These are phyloP conservation scores for Papilio glaucus DNA, from an alignment of 1,140 invertebrate genomes.

Conservation along the genomic window DNA sequence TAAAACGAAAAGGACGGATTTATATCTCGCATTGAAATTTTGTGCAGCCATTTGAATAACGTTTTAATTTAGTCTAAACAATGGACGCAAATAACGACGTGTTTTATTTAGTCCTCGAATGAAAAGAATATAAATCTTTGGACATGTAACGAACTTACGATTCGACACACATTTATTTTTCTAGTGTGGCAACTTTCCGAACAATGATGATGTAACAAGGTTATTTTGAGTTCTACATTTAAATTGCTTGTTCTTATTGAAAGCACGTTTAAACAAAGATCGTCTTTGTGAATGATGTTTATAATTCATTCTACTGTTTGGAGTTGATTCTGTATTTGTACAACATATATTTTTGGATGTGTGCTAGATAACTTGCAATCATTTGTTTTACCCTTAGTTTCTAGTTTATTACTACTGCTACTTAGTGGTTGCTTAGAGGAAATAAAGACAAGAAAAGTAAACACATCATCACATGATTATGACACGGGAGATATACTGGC, in stretches of 20 bases:
- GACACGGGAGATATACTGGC: no score
- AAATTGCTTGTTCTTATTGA: conserved; percentile 49
- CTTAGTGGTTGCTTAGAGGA: no score
- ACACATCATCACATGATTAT: no score
- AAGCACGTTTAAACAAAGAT: no score
- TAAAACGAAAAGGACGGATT: conserved; percentile 50
- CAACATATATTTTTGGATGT: no score
- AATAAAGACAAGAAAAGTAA: no score
- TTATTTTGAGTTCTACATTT: conserved; percentile 68
- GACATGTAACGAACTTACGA: conserved; percentile 48
- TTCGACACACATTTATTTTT: conserved; percentile 51
- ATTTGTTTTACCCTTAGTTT: no score
- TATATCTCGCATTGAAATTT: conserved; percentile 43
- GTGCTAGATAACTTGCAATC: no score
- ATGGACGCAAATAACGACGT: conserved; percentile 53
- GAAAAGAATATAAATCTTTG: conserved; percentile 49
- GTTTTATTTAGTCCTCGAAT: conserved; percentile 42
- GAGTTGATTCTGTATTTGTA: no score
- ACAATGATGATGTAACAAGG: conserved; percentile 44
- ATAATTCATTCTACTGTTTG: no score
- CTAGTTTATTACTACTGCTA: no score
- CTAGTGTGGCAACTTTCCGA: conserved; percentile 56
- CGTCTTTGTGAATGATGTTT: no score
- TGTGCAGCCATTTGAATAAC: conserved; percentile 51
- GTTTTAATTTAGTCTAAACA: conserved; percentile 65